Evolutionary conservation across 2,797 vertebrate genomes (phyloP), one percentile per base, ranked within the genome.

Genomic region (Decapterus maruadsi): DNA sequence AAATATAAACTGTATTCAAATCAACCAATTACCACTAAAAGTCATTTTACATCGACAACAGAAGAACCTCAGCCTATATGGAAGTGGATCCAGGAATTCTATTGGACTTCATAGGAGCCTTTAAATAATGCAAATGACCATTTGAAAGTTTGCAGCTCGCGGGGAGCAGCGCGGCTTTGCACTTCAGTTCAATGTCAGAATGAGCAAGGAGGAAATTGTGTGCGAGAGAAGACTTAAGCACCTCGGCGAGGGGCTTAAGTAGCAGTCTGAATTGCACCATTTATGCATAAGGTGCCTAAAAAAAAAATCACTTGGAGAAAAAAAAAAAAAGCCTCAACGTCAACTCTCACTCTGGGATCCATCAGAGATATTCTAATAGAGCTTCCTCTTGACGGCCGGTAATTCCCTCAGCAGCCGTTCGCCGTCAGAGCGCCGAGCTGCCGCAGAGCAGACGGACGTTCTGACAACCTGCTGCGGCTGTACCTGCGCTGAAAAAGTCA

Each of bases 111-210:
- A 61, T n/a, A 29, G 54, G 22, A 77, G 48, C 62, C 65, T 80
- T 89, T 73, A 79, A 81, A 72, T 77, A 84, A 86, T 87, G 88
- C 74, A 86, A 82, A 82, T 66, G 82, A 61, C 70, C 78, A n/a
- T 56, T 65, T 42, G 67, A 74, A 74, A 70, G 80, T 19, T 75
- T 46, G 63, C 72, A 72, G 42, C 70, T 77, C 31, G 61, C 79
- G 36, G 68, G 62, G 70, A 83, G 84, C 78, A 5, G 86, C 74
- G 7, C 53, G 8, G 86, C 77, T 85, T 68, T 86, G 71, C 87
- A 83, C 87, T 88, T 85, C 81, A 85, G 78, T 92, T 90, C 91
- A 88, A 85, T 84, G 90, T 91, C 90, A 90, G 77, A 85, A 78
- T 22, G 53, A 87, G 81, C 59, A 9, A 68, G 58, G 64, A 83